A percentile compares a stretch with the other conserved stretches of the same genome.
Evolutionary conservation across 2,113 vertebrate species (phyloP).

Genomic region (Neogobius melanostomus): DNA sequence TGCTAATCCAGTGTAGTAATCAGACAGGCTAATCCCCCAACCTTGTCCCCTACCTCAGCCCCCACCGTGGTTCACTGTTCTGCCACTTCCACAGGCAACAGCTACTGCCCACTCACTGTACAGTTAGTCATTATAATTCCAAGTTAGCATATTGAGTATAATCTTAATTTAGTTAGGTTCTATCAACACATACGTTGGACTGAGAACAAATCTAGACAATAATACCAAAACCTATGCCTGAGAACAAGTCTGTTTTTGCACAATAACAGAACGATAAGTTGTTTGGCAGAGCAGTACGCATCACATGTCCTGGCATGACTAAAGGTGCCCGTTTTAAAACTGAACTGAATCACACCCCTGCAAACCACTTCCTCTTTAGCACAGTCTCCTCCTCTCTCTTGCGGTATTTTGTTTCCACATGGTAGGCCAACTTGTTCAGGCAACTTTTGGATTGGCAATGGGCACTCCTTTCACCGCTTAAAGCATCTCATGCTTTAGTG

Average conservation of each 20-base stretch:
- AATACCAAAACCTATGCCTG: too few species aligned
- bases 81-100: constrained; percentile 3
- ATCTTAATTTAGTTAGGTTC: too few species aligned
- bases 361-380: neutral
- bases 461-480: neutral
- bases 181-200: too few species aligned
- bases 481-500: too few species aligned
- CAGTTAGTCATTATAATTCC: too few species aligned
- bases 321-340: neutral
- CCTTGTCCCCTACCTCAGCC: constrained; percentile 41
- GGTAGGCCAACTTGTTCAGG: neutral
- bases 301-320: neutral
- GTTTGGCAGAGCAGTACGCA: neutral
- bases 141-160: too few species aligned
- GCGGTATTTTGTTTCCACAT: neutral
- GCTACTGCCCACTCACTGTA: too few species aligned
- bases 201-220: too few species aligned
- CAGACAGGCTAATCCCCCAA: constrained; percentile 70
- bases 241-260: too few species aligned
- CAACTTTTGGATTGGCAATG: neutral
- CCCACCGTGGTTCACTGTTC: constrained; percentile 30
- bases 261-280: neutral
- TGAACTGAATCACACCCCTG: neutral
- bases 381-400: neutral
- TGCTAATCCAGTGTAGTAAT: constrained; percentile 70